Percentiles rank a stretch among this genome's conserved stretches.
Evolutionary conservation across 2,113 vertebrate species (phyloP).

Genomic region (Ceratotherium simum): DNA sequence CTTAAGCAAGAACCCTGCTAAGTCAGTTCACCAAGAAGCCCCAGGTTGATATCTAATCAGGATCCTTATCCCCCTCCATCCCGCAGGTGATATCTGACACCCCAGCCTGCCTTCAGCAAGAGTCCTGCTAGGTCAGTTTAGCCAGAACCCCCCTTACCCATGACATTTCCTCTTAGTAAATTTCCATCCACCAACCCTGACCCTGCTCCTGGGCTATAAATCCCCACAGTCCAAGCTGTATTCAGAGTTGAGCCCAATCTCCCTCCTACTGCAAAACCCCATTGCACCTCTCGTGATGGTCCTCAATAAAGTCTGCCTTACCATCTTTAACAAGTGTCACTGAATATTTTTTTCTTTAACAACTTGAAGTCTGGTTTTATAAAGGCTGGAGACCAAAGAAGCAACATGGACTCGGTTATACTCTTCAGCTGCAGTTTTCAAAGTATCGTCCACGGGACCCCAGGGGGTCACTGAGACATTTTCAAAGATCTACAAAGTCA

Average conservation of each 20-base stretch:
- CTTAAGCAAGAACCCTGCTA: background rate
- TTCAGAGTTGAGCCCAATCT: background rate
- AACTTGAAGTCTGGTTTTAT: background rate
- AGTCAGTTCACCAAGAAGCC: background rate
- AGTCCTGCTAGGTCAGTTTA: background rate
- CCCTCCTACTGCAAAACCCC: background rate
- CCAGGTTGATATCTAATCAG: background rate
- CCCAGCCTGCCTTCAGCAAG: background rate
- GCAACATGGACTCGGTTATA: background rate
- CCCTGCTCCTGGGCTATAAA: background rate
- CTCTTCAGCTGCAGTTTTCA: background rate
- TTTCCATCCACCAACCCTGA: background rate
- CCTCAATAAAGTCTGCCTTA: background rate
- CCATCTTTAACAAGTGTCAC: background rate
- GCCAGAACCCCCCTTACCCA: too few species aligned
- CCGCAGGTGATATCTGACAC: too few species aligned
- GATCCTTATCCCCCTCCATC: background rate
- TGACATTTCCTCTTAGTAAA: background rate
- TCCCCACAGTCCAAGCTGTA: background rate
- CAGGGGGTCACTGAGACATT: background rate
- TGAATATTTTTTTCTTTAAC: background rate
- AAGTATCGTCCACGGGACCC: background rate
- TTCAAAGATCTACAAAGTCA: background rate
- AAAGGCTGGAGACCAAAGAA: background rate
- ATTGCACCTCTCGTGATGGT: background rate